These are phyloP conservation scores for Thamnophis sirtalis DNA, from an alignment of 2,113 vertebrate genomes.

Conservation along the genomic window DNA sequence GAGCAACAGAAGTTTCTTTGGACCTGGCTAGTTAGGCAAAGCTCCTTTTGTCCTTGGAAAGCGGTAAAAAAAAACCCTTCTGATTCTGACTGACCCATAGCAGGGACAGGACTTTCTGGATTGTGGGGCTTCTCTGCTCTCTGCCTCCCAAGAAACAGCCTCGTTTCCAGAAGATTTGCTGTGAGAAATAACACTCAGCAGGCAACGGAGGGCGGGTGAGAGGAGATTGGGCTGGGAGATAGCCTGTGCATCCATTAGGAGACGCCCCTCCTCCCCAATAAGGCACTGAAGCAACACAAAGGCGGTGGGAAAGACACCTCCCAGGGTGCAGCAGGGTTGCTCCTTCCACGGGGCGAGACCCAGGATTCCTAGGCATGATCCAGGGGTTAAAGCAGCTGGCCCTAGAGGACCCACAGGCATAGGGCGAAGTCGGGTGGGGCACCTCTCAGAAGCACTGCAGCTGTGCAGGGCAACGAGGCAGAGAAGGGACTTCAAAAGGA, in stretches of 20 bases:
- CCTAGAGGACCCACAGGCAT: too few species aligned
- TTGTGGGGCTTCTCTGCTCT: not conserved
- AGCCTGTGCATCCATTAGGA: not conserved
- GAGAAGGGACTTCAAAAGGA: not conserved
- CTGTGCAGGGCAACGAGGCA: not conserved
- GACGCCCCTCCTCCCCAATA: not conserved
- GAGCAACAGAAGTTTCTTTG: not conserved
- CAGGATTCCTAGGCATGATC: not conserved
- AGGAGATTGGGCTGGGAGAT: not conserved
- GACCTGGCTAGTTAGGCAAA: too few species aligned
- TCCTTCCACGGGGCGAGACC: not conserved
- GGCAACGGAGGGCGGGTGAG: not conserved
- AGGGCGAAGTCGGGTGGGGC: not conserved
- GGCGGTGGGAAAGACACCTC: not conserved
- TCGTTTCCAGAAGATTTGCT: not conserved
- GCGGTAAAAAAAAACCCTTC: not conserved
- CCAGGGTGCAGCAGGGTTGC: not conserved
- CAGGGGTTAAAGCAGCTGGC: not conserved
- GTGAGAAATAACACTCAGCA: not conserved
- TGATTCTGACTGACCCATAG: not conserved
- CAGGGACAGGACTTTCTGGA: not conserved
- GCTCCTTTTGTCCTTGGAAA: not conserved
- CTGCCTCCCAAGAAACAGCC: not conserved
- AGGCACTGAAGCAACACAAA: not conserved
- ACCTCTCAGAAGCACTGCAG: too few species aligned